Percentiles rank a stretch among this genome's conserved stretches.
Evolutionary conservation across 1,140 invertebrate species (phyloP).

Genomic region (Mercenaria mercenaria): DNA sequence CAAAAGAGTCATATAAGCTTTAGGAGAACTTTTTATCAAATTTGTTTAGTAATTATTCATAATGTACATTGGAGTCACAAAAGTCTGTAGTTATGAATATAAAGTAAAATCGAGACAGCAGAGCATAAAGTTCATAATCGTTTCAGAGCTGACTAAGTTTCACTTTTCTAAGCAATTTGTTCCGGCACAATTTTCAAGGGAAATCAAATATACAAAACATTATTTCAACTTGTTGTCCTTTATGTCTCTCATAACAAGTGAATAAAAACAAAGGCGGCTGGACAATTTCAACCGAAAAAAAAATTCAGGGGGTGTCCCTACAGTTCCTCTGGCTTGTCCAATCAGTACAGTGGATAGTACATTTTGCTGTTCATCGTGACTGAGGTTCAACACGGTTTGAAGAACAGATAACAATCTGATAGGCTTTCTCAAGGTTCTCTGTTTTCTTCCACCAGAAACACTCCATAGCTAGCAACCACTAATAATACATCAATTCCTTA

Average conservation of each 20-base stretch:
- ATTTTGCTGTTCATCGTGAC: too few species aligned
- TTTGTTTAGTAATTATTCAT: constrained; percentile 61
- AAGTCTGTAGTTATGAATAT: constrained; percentile 36
- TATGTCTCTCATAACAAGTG: neutral
- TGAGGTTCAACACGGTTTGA: too few species aligned
- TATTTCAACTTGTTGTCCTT: constrained; percentile 27
- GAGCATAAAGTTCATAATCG: constrained; percentile 26
- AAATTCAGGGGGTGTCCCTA: too few species aligned
- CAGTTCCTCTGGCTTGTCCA: too few species aligned
- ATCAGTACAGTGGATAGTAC: too few species aligned
- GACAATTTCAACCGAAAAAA: neutral
- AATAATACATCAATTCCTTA: too few species aligned
- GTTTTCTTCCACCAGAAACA: too few species aligned
- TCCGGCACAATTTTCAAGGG: constrained; percentile 23
- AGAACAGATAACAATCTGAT: too few species aligned
- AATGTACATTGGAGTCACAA: constrained; percentile 52
- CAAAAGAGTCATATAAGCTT: constrained; percentile 37
- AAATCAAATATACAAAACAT: constrained; percentile 30
- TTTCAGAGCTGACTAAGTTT: constrained; percentile 34
- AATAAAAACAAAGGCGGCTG: neutral
- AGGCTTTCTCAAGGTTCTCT: too few species aligned
- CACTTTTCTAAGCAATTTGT: constrained; percentile 39
- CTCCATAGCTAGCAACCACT: too few species aligned
- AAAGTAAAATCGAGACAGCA: constrained; percentile 40
- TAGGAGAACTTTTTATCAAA: constrained; percentile 60